Evolutionary conservation across 2,113 vertebrate species (phyloP), one percentile per base, ranked within the genome.

Genomic region (Zingel zingel): DNA sequence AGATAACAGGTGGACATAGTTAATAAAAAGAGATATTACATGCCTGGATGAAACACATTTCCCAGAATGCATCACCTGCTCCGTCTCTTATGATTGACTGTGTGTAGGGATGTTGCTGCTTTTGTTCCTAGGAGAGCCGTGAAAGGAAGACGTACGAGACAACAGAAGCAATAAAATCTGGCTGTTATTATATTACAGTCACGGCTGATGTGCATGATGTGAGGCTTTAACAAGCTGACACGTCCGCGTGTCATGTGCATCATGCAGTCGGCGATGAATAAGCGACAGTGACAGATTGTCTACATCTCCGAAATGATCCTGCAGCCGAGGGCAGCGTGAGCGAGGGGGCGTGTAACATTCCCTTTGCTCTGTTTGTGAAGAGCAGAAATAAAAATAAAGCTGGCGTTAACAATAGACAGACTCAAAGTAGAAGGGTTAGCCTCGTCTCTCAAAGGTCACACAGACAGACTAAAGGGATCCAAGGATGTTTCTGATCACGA

Each of bases 231-330:
- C 64, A 43, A 64, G 81, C 23, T 3, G 15, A 53, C 9, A 8
- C 4, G 4, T 14, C 19, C 23, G 14, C 18, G 15, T 68, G 9
- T 11, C 11, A 5, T 39, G 14, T 33, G 63, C 61, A 19, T 65
- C 75, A 66, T 36, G 69, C 13, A 47, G 14, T 4, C 59, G 64
- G 2, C 25, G 56, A 62, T 83, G 78, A 84, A 68, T 81, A 82
- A 92, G 76, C n/a, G 70, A 84, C 81, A 81, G 69, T 89, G 85
- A 89, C 83, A 71, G 62, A 90, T 74, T 56, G 63, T 53, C 45
- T 57, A 48, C 18, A 81, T 86, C 74, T 16, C 80, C 67, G 47
- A 77, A 89, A 88, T 86, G 83, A 89, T 81, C 68, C 63, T 1
- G 48, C 27, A 73, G 88, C 83, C 77, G 0, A 0, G 61, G 77